Conservation (phyloP, 2,797 vertebrate genomes). For the Vireo griseus region DNA sequence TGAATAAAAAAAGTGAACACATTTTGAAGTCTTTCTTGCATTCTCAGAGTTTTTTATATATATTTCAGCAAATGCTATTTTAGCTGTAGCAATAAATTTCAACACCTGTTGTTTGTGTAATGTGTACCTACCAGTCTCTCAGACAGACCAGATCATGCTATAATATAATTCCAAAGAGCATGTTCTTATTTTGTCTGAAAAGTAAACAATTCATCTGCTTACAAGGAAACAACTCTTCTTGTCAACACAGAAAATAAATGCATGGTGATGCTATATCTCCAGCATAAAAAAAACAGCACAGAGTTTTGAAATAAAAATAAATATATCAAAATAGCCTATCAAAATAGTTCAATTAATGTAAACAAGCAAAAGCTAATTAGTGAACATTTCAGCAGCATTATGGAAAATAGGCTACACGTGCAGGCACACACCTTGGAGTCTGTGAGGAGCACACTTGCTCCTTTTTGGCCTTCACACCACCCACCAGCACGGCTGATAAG, state of each 20-base stretch:
- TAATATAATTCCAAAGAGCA: not conserved
- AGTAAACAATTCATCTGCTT: not conserved
- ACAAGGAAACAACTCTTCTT: not conserved
- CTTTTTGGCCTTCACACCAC: not conserved
- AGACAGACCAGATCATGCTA: not conserved
- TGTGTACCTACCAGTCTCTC: not conserved
- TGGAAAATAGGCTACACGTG: not conserved
- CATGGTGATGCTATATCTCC: not conserved
- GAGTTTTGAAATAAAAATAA: not conserved
- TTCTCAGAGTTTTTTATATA: not conserved
- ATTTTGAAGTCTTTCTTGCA: not conserved
- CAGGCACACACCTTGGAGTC: not conserved
- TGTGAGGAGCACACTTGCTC: not conserved
- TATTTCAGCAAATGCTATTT: not conserved
- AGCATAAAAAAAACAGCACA: not conserved
- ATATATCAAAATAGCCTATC: not conserved
- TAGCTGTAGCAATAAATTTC: not conserved
- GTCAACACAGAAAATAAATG: not conserved
- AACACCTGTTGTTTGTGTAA: not conserved
- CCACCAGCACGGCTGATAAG: not conserved
- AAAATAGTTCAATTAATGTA: not conserved
- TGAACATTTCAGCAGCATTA: not conserved
- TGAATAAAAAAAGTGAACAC: not conserved
- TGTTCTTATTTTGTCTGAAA: not conserved
- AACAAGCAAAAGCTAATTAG: not conserved